Conservation (phyloP, 2,888 invertebrate genomes). For the Drosophila mettleri region DNA sequence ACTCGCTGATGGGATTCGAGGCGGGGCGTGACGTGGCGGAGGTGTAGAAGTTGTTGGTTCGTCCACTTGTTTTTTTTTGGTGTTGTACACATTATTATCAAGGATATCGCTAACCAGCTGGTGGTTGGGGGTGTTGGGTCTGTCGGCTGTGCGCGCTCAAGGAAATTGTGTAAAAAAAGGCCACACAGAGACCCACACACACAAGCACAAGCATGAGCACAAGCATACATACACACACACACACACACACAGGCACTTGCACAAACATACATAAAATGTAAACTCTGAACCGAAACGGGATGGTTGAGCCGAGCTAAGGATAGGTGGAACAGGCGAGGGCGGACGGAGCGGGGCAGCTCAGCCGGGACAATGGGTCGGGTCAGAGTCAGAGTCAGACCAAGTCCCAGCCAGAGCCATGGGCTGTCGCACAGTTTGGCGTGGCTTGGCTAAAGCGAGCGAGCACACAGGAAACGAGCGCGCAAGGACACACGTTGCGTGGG, state of each 20-base stretch:
- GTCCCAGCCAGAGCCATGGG: slow-evolving; percentile 55
- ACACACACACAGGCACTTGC: slow-evolving; percentile 17
- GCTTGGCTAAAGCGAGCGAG: slow-evolving; percentile 30
- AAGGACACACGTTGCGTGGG: slow-evolving; percentile 74
- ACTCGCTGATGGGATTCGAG: background rate
- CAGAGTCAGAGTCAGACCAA: slow-evolving; percentile 41
- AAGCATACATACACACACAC: slow-evolving; percentile 16
- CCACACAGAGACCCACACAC: slow-evolving; percentile 26
- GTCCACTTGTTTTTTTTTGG: slow-evolving; percentile 59
- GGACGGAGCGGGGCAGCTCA: slow-evolving; percentile 1
- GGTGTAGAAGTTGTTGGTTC: slow-evolving; percentile 17
- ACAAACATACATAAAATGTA: slow-evolving; percentile 42
- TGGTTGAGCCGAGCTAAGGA: slow-evolving; percentile 17
- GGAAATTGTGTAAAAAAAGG: slow-evolving; percentile 66
- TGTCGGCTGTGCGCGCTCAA: slow-evolving; percentile 59
- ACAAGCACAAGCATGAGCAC: slow-evolving; percentile 19
- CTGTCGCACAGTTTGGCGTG: slow-evolving; percentile 57
- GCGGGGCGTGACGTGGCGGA: background rate
- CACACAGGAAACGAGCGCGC: slow-evolving; percentile 67
- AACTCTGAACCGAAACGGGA: slow-evolving; percentile 59
- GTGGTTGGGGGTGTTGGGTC: slow-evolving; percentile 25
- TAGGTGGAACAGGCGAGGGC: background rate
- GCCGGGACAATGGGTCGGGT: slow-evolving; percentile 40
- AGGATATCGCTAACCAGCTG: slow-evolving; percentile 60
- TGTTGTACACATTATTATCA: slow-evolving; percentile 64